A percentile compares a stretch with the other conserved stretches of the same genome.
These are phyloP conservation scores for Yasuhikotakia modesta DNA, from an alignment of 2,797 vertebrate species.

Conservation along the genomic window DNA sequence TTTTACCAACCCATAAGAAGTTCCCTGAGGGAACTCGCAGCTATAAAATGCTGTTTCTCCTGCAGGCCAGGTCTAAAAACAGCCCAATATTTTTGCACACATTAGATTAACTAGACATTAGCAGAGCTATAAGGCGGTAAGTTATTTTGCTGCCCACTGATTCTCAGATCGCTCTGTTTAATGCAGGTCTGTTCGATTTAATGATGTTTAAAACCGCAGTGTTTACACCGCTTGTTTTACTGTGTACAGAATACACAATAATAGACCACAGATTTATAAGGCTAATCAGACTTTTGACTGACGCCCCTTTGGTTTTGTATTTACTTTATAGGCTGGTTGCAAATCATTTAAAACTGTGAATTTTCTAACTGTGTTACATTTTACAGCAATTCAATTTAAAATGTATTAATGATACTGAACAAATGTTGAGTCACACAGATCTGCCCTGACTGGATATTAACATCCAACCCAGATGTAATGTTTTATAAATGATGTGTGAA, in stretches of 20 bases:
- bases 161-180: conserved; percentile 17
- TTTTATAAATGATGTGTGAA: no score
- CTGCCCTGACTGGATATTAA: no score
- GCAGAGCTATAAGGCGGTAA: conserved; percentile 3
- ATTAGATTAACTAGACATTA: conserved; percentile 3
- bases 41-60: background rate
- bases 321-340: background rate
- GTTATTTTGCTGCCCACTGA: conserved; percentile 28
- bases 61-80: background rate
- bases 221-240: conserved; percentile 7
- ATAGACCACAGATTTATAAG: conserved; percentile 22
- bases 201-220: conserved; percentile 17
- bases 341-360: background rate
- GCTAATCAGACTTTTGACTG: conserved; percentile 15
- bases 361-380: background rate
- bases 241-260: conserved; percentile 23
- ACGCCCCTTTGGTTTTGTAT: conserved; percentile 20
- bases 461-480: no score
- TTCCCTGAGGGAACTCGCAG: no score
- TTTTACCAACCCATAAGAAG: no score
- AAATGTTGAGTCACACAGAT: background rate
- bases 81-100: background rate
- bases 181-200: conserved; percentile 24
- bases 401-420: background rate
- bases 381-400: background rate